Percentiles rank a stretch among this genome's conserved stretches.
Evolutionary conservation across 1,140 invertebrate genomes (phyloP).

Genomic region (Thereuonema tuberculata): DNA sequence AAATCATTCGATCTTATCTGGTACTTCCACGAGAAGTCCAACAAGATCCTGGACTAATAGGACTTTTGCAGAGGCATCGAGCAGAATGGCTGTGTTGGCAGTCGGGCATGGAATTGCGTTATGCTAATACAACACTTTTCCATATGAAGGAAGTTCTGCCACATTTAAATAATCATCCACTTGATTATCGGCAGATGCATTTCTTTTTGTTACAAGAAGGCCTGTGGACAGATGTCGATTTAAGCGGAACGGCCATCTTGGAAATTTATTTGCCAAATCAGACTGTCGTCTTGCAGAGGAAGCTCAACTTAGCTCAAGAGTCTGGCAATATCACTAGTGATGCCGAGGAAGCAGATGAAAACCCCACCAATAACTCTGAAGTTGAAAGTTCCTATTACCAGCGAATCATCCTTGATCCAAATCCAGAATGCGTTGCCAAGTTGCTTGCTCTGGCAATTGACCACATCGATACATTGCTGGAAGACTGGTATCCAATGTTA

Average conservation of each 20-base stretch:
- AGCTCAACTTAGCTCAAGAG: constrained; percentile 30
- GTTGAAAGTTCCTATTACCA: constrained; percentile 20
- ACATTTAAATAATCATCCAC: constrained; percentile 38
- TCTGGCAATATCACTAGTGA: constrained; percentile 19
- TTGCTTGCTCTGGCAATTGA: constrained; percentile 83
- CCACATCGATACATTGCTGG: constrained; percentile 89
- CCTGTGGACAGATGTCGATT: constrained; percentile 66
- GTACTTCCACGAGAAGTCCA: constrained; percentile 45
- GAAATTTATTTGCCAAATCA: constrained; percentile 72
- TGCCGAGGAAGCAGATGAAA: constrained; percentile 37
- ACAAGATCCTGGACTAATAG: constrained; percentile 44
- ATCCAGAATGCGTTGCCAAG: constrained; percentile 62
- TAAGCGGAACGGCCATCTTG: constrained; percentile 62
- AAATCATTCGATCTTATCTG: constrained; percentile 59
- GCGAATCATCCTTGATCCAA: constrained; percentile 54
- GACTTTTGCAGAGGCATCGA: constrained; percentile 43
- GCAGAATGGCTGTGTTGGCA: constrained; percentile 94
- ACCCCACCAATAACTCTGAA: constrained; percentile 11
- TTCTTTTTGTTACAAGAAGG: constrained; percentile 44
- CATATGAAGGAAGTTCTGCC: constrained; percentile 67
- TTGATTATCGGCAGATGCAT: constrained; percentile 32
- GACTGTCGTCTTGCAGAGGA: constrained; percentile 51
- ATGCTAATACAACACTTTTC: constrained; percentile 64
- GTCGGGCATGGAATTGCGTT: constrained; percentile 75
- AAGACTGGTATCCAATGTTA: constrained; percentile 95